Percentiles rank a stretch among this genome's conserved stretches.
Conservation (phyloP, 2,113 vertebrate species). For the Seriola aureovittata region DNA sequence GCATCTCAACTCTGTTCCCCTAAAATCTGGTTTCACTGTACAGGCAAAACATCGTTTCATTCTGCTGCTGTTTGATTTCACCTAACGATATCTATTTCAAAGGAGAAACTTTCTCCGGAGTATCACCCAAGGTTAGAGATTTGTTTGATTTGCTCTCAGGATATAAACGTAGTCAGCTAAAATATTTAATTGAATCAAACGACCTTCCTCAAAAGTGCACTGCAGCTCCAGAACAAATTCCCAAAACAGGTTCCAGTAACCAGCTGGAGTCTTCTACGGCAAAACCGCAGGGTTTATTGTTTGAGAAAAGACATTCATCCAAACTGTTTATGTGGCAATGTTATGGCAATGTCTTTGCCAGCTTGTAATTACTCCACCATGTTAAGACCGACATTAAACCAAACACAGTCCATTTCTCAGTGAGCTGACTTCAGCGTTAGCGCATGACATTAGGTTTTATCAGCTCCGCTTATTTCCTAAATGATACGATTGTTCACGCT, state of each 20-base stretch:
- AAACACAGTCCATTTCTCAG: constrained; percentile 27
- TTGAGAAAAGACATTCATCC: constrained; percentile 41
- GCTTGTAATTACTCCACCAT: constrained; percentile 59
- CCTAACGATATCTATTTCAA: constrained; percentile 72
- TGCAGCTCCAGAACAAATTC: constrained; percentile 48
- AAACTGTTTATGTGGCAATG: constrained; percentile 62
- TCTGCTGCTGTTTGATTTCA: constrained; percentile 66
- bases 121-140: constrained; percentile 47
- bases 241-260: constrained; percentile 56
- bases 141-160: constrained; percentile 72
- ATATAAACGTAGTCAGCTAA: constrained; percentile 59
- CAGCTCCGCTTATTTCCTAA: constrained; percentile 39
- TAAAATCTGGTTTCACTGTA: constrained; percentile 82
- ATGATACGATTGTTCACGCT: constrained; percentile 7
- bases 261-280: constrained; percentile 9
- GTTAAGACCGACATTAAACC: constrained; percentile 20
- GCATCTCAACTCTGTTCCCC: constrained; percentile 77
- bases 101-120: constrained; percentile 53
- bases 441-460: constrained; percentile 51
- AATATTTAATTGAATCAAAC: constrained; percentile 60
- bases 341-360: constrained; percentile 29
- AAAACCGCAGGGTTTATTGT: constrained; percentile 54
- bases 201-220: constrained; percentile 16
- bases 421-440: background rate
- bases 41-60: constrained; percentile 74